Evolutionary conservation across 2,113 vertebrate species (phyloP).

Genomic region (Cyphomyrus discorhynchus): DNA sequence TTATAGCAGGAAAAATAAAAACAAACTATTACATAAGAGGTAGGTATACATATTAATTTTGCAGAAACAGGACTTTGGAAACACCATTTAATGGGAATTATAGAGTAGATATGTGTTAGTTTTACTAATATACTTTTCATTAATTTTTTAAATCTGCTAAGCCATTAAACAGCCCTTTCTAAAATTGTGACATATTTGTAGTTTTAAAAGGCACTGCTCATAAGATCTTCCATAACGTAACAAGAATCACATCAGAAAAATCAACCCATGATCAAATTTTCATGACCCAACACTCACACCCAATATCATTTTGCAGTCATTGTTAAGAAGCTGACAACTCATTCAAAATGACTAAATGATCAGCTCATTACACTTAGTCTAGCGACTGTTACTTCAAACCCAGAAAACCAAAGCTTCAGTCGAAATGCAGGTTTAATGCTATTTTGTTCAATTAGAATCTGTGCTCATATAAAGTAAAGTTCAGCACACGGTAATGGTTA

Average conservation of each 20-base stretch:
- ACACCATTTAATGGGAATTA: slow-evolving; percentile 18
- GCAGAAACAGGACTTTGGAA: slow-evolving; percentile 17
- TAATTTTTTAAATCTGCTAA: slow-evolving; percentile 5
- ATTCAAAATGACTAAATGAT: not conserved
- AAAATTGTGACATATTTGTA: slow-evolving; percentile 5
- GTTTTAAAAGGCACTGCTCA: slow-evolving; percentile 26
- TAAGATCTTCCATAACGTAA: not conserved
- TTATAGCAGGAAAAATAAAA: slow-evolving; percentile 12
- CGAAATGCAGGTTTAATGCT: not conserved
- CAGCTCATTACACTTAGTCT: not conserved
- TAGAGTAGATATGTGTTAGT: not conserved
- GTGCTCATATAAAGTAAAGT: not conserved
- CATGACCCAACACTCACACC: not conserved
- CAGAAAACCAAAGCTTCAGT: not conserved
- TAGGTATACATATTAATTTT: slow-evolving; percentile 21
- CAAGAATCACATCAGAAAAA: not conserved
- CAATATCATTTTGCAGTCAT: not conserved
- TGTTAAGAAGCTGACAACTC: not conserved
- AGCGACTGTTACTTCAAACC: not conserved
- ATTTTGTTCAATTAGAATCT: not conserved
- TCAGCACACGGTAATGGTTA: not conserved
- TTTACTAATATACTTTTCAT: not conserved
- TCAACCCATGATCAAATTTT: not conserved
- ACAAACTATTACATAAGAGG: slow-evolving; percentile 15
- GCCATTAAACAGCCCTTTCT: slow-evolving; percentile 20